phyloP scores from a whole-genome alignment of 2,113 vertebrate species.

The Hydropotes inermis region DNA sequence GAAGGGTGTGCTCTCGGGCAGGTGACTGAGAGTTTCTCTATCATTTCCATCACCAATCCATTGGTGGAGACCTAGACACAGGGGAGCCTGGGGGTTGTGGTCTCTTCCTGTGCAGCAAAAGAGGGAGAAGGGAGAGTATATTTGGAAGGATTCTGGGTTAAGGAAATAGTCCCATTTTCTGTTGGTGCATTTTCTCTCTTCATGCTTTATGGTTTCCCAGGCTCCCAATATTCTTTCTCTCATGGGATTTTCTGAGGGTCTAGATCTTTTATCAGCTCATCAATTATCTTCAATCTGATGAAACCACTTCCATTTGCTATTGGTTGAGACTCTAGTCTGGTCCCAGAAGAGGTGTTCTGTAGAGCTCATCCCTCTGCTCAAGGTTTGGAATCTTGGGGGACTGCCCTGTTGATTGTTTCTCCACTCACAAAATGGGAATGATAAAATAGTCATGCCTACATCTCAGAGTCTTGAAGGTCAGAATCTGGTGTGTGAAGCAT shows the following conservation, averaged over 20 bases:
- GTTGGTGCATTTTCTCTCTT: neutral
- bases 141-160: neutral
- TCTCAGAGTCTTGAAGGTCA: neutral
- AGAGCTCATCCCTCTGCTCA: neutral
- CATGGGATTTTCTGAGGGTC: neutral
- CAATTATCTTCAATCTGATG: neutral
- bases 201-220: neutral
- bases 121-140: neutral
- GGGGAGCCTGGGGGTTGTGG: neutral
- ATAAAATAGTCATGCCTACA: neutral
- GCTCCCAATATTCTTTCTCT: neutral
- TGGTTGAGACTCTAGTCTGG: neutral
- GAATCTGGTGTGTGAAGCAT: neutral
- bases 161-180: neutral
- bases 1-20: neutral
- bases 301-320: neutral
- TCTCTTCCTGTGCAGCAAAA: neutral
- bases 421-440: neutral
- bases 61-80: neutral
- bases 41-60: neutral
- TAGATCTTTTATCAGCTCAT: neutral
- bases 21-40: neutral
- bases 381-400: neutral
- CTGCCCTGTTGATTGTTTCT: neutral
- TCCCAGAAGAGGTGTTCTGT: neutral